phyloP scores from a whole-genome alignment of 1,140 invertebrate genomes.

The Saccostrea cuccullata region DNA sequence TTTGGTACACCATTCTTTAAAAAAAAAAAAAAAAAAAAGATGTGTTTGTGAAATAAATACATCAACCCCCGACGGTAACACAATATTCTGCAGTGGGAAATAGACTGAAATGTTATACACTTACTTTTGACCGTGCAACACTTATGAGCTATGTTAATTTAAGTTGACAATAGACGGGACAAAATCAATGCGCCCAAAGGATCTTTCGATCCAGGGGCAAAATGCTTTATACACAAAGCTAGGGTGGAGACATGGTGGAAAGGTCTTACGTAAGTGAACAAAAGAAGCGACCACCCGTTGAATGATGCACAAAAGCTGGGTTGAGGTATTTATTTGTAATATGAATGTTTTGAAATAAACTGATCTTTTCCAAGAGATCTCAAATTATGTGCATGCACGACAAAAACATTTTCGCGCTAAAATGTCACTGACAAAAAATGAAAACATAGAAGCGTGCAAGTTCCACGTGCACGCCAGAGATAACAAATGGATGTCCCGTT shows the following conservation, averaged over 20 bases:
- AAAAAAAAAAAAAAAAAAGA: too few species aligned
- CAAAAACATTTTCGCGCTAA: too few species aligned
- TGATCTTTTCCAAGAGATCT: too few species aligned
- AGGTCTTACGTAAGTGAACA: background rate
- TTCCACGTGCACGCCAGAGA: background rate
- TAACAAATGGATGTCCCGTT: background rate
- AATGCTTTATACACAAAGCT: too few species aligned
- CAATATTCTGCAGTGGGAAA: background rate
- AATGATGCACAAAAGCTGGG: too few species aligned
- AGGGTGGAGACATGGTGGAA: background rate
- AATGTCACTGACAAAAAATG: background rate
- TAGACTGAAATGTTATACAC: background rate
- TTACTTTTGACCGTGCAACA: background rate
- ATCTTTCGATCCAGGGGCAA: too few species aligned
- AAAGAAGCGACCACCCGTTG: too few species aligned
- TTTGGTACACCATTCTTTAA: background rate
- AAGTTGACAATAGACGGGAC: background rate
- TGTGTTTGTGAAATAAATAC: background rate
- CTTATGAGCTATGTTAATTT: background rate
- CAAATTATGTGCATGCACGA: too few species aligned
- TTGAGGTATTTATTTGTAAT: too few species aligned
- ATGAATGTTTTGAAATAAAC: too few species aligned
- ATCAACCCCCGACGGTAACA: background rate
- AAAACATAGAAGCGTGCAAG: conserved; percentile 6
- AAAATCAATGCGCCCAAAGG: background rate